Evolutionary conservation across 2,113 vertebrate genomes (phyloP), one percentile per base, ranked within the genome.

Genomic region (Gallinago paraguaiae): DNA sequence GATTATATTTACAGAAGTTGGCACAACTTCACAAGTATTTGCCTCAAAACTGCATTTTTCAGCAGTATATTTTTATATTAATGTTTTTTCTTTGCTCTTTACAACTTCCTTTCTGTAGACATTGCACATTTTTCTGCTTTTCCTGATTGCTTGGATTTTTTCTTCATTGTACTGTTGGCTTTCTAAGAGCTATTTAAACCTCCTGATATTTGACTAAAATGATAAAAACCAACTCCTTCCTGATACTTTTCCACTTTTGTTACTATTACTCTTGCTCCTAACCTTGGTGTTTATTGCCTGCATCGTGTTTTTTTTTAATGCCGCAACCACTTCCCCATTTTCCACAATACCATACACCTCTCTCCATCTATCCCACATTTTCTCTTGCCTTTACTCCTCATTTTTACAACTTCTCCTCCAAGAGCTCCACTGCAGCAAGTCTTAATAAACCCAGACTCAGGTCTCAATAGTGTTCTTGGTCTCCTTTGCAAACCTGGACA

Each of bases 261-360:
- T 61, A 69, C 13, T 56, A 13, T 39, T 71, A 57, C 2, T 30
- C 4, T 83, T n/a, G 7, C 17, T 86, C 5, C 30, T 61, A 68
- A 82, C 39, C 4, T 48, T 74, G 7, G 7, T 56, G 20, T 25
- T 81, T 2, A n/a, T 71, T 71, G 82, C 41, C 57, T 53, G 2
- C 51, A 57, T 39, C 0, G 0, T 35, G 27, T 0, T 8, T 33
- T 85, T 57, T 80, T 57, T 17, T 6, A 35, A 4, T 30, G 31
- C 5, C 22, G 76, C 27, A 53, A n/a, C 6, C 17, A 25, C 45
- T 67, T 71, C 28, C 10, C 10, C 4, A 10, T 43, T 74, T 93
- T 71, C 31, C 68, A 3, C 46, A 45, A 16, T 24, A 28, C 12
- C 10, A 3, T 41, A 12, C 41, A 78, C 27, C 8, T 64, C 25